These are phyloP conservation scores for Cydia amplana DNA, from an alignment of 1,140 invertebrate genomes.

Conservation along the genomic window DNA sequence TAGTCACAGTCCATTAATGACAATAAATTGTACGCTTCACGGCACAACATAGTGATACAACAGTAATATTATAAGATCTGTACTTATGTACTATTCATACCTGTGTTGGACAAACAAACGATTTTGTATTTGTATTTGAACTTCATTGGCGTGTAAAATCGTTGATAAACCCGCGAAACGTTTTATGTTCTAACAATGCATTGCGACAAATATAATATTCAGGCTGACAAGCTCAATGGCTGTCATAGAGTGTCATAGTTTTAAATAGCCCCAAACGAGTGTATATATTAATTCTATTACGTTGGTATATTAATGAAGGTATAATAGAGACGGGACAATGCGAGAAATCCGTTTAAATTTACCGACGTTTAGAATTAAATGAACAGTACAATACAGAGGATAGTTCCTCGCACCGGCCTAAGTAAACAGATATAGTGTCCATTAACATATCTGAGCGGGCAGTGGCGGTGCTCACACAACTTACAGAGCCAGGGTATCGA, in stretches of 20 bases:
- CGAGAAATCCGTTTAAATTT: background rate
- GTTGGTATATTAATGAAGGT: slow-evolving; percentile 8
- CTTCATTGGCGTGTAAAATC: too few relatives aligned
- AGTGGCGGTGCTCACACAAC: background rate
- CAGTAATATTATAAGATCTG: too few relatives aligned
- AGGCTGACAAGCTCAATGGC: too few relatives aligned
- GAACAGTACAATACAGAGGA: slow-evolving; percentile 22
- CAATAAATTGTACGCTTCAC: too few relatives aligned
- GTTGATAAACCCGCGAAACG: too few relatives aligned
- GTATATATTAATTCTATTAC: background rate
- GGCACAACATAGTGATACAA: too few relatives aligned
- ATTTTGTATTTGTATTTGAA: too few relatives aligned
- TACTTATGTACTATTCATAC: too few relatives aligned
- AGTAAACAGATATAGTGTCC: slow-evolving; percentile 43
- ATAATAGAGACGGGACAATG: background rate
- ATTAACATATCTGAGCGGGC: slow-evolving; percentile 44
- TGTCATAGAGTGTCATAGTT: background rate
- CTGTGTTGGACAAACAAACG: too few relatives aligned
- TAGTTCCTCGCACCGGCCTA: slow-evolving; percentile 37
- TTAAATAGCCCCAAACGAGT: background rate
- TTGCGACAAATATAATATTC: too few relatives aligned
- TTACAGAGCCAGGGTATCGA: background rate
- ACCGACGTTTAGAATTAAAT: slow-evolving; percentile 14
- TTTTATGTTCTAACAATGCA: too few relatives aligned
- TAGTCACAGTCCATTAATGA: too few relatives aligned